These are phyloP conservation scores for Semotilus atromaculatus DNA, from an alignment of 2,797 vertebrate genomes.

Conservation along the genomic window DNA sequence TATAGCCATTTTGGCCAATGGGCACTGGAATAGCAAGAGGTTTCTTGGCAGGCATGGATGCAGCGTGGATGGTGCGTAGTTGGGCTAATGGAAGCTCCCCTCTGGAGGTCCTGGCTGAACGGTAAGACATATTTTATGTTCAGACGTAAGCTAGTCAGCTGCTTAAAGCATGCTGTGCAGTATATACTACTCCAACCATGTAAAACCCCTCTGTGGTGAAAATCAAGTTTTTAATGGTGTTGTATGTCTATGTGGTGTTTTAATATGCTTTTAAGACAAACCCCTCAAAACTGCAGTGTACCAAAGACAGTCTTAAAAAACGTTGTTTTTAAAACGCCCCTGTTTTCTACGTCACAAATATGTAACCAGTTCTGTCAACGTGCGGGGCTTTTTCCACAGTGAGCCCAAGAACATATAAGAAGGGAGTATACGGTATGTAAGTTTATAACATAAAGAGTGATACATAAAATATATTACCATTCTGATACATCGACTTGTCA, in stretches of 20 bases:
- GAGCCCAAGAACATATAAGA: background rate
- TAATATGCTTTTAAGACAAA: background rate
- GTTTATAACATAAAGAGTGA: no score
- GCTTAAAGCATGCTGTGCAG: background rate
- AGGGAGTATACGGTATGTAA: no score
- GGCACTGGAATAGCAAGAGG: slow-evolving; percentile 97
- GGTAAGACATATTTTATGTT: slow-evolving; percentile 76
- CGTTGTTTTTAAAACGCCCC: rapidly evolving
- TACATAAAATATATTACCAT: background rate
- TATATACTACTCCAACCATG: background rate
- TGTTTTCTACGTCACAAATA: background rate
- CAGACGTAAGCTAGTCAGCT: background rate
- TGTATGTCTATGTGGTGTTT: background rate
- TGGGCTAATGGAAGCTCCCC: slow-evolving; percentile 91
- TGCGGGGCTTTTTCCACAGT: background rate
- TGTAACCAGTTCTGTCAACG: background rate
- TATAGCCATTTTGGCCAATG: slow-evolving; percentile 98
- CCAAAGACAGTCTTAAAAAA: background rate
- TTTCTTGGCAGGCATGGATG: slow-evolving; percentile 96
- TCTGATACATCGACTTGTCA: background rate
- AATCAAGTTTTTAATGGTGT: background rate
- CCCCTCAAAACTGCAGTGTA: background rate
- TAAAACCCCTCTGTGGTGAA: background rate
- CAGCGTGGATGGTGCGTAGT: slow-evolving; percentile 97
- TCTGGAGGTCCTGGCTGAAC: slow-evolving; percentile 94